A percentile compares a stretch with the other conserved stretches of the same genome.
These are phyloP conservation scores for Anarhynchus alexandrinus DNA, from an alignment of 2,113 vertebrate genomes.

Conservation along the genomic window DNA sequence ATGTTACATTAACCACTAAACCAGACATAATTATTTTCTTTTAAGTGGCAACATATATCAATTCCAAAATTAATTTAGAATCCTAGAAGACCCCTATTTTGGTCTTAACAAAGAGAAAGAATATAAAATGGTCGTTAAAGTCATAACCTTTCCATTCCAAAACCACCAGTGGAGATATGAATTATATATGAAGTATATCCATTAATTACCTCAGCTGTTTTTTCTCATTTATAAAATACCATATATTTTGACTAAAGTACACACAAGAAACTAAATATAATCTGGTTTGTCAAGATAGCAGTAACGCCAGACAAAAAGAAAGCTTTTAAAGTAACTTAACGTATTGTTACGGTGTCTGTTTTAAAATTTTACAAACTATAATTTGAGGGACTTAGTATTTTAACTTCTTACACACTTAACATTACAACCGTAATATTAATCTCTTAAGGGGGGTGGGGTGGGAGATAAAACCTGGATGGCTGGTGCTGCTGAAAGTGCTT, in stretches of 20 bases:
- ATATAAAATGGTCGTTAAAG: background rate
- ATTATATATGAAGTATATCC: background rate
- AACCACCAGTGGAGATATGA: background rate
- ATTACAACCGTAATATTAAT: background rate
- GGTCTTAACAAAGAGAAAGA: background rate
- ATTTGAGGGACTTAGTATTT: background rate
- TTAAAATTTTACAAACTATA: background rate
- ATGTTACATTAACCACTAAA: background rate
- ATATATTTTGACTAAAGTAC: background rate
- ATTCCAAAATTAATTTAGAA: background rate
- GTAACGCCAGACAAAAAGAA: background rate
- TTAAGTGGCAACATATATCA: background rate
- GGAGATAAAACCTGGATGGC: constrained; percentile 86
- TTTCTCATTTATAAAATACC: background rate
- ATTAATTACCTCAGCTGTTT: background rate
- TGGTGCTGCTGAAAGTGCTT: constrained; percentile 96
- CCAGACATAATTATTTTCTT: background rate
- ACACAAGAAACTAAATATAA: background rate
- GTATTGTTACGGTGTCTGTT: fast-evolving
- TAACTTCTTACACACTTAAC: background rate
- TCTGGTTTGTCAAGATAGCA: background rate
- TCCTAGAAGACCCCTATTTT: background rate
- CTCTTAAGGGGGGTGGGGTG: background rate
- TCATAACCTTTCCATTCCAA: background rate
- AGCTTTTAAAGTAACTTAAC: background rate